A percentile compares a stretch with the other conserved stretches of the same genome.
These are phyloP conservation scores for Caprella mutica DNA, from an alignment of 2,888 invertebrate species.

Conservation along the genomic window DNA sequence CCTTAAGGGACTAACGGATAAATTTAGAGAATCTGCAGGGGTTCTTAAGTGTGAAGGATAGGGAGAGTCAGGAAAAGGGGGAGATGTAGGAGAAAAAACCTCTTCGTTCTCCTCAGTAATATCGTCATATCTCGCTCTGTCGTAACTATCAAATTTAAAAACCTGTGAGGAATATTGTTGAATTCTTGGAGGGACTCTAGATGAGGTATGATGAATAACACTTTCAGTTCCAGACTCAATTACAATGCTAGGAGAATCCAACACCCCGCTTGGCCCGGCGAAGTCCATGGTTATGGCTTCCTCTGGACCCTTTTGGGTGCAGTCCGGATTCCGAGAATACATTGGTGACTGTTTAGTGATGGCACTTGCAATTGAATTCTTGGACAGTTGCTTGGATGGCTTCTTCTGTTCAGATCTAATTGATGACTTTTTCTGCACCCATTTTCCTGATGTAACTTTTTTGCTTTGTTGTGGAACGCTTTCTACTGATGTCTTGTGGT, in stretches of 20 bases:
- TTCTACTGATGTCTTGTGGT: too few relatives aligned
- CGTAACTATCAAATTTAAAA: conserved; percentile 46
- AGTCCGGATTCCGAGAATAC: conserved; percentile 8
- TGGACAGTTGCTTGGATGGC: neutral
- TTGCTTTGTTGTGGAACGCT: too few relatives aligned
- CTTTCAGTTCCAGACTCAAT: conserved; percentile 20
- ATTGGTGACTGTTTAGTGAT: conserved; percentile 7
- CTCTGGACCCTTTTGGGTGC: conserved; percentile 21
- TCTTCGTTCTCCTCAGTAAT: conserved; percentile 46
- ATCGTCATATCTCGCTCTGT: conserved; percentile 39
- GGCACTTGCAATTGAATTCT: neutral
- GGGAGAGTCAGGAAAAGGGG: conserved; percentile 45
- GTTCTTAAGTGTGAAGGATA: conserved; percentile 46
- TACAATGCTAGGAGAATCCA: conserved; percentile 15
- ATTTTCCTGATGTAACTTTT: too few relatives aligned
- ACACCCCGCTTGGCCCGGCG: conserved; percentile 24
- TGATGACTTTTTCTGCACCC: too few relatives aligned
- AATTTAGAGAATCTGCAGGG: conserved; percentile 42
- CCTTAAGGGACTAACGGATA: conserved; percentile 46
- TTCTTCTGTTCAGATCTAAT: too few relatives aligned
- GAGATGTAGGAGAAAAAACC: conserved; percentile 46
- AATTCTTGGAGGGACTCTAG: conserved; percentile 25
- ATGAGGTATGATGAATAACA: conserved; percentile 27
- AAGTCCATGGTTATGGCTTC: conserved; percentile 34
- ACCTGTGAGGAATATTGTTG: conserved; percentile 43